Conservation (phyloP, 2,113 vertebrate genomes). For the human (Homo sapiens) region DNA sequence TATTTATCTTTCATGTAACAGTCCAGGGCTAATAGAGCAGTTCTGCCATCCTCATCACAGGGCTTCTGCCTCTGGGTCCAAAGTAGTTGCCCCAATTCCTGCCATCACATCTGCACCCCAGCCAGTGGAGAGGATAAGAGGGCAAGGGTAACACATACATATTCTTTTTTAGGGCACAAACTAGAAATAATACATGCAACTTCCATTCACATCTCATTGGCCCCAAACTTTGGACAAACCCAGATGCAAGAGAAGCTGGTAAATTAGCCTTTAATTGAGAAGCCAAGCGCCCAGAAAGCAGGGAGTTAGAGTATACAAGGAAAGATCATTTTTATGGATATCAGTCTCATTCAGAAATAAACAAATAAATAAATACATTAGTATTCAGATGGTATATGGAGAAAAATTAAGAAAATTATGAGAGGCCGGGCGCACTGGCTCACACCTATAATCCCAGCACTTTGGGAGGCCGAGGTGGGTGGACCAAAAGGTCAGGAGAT, state of each 20-base stretch:
- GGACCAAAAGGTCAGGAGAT: too few species aligned
- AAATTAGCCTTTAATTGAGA: background rate
- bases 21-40: background rate
- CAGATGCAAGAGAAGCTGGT: background rate
- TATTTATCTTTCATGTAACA: background rate
- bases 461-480: too few species aligned
- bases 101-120: background rate
- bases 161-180: background rate
- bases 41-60: background rate
- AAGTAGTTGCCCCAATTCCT: background rate
- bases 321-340: background rate
- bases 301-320: background rate
- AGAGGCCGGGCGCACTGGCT: too few species aligned
- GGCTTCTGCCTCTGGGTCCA: background rate
- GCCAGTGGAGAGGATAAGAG: background rate
- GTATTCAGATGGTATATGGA: background rate
- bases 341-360: background rate
- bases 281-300: background rate
- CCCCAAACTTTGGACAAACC: background rate
- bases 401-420: background rate
- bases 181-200: background rate
- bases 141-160: background rate
- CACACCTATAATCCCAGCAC: too few species aligned
- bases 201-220: background rate
- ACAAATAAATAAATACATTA: background rate